A percentile compares a stretch with the other conserved stretches of the same genome.
Conservation (phyloP, 2,888 invertebrate genomes). For the Oxystoma pomonae region DNA sequence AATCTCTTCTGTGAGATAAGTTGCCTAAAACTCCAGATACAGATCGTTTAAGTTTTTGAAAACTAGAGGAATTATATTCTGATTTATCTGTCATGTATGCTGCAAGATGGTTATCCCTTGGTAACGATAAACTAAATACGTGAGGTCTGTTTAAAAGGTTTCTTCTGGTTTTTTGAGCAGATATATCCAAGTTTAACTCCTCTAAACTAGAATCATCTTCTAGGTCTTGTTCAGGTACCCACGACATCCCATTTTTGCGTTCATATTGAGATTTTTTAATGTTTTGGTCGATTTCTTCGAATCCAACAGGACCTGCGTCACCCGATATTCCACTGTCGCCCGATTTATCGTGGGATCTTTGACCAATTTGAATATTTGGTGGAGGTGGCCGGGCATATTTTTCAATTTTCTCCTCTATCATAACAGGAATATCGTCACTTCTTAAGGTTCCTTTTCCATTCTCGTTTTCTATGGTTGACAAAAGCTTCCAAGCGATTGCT, state of each 20-base stretch:
- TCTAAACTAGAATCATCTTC: constrained; percentile 49
- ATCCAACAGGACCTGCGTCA: constrained; percentile 57
- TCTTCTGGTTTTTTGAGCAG: constrained; percentile 17
- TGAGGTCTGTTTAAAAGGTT: constrained; percentile 46
- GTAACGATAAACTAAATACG: constrained; percentile 72
- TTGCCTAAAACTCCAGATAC: constrained; percentile 56
- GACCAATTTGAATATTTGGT: constrained; percentile 51
- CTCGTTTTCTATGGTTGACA: constrained; percentile 56
- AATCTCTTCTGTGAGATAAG: constrained; percentile 33
- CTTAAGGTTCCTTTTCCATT: constrained; percentile 31
- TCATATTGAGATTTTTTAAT: constrained; percentile 12
- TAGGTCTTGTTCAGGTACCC: constrained; percentile 88
- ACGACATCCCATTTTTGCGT: constrained; percentile 46
- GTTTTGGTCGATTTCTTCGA: constrained; percentile 46
- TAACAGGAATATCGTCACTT: constrained; percentile 42
- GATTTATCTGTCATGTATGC: constrained; percentile 45
- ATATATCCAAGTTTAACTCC: constrained; percentile 34
- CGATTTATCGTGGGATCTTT: constrained; percentile 62
- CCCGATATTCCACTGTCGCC: constrained; percentile 83
- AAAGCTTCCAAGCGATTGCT: constrained; percentile 75
- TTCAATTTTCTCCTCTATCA: constrained; percentile 54
- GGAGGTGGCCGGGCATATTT: constrained; percentile 52
- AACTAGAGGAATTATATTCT: constrained; percentile 32
- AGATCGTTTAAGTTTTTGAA: constrained; percentile 66
- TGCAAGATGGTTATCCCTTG: constrained; percentile 57